These are phyloP conservation scores for Heliopora coerulea DNA, from an alignment of 92 coral and sea anemone species.

Conservation along the genomic window DNA sequence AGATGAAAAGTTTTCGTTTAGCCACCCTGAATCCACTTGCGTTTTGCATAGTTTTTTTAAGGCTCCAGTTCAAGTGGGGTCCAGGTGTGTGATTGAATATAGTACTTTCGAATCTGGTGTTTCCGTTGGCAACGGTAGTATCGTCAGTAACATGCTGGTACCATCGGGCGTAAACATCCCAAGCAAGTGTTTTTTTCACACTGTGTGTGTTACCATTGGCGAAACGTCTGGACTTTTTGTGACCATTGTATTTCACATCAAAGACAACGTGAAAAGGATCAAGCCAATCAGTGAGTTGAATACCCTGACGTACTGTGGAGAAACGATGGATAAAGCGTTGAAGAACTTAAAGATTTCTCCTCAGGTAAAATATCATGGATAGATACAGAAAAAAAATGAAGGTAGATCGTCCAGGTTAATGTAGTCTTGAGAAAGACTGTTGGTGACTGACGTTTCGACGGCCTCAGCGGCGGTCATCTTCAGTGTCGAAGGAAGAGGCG, in stretches of 20 bases:
- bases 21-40: slow-evolving; percentile 56
- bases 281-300: slow-evolving; percentile 57
- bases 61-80: slow-evolving; percentile 60
- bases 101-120: slow-evolving; percentile 65
- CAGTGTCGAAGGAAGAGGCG: no score
- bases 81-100: slow-evolving; percentile 77
- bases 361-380: slow-evolving; percentile 25
- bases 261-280: slow-evolving; percentile 74
- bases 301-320: slow-evolving; percentile 63
- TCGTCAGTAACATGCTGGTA: slow-evolving; percentile 72
- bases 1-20: neutral
- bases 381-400: neutral
- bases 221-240: slow-evolving; percentile 69
- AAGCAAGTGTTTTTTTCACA: slow-evolving; percentile 66
- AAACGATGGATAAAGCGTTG: slow-evolving; percentile 68
- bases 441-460: no score
- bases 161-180: slow-evolving; percentile 72
- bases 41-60: slow-evolving; percentile 70
- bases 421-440: no score
- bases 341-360: slow-evolving; percentile 52
- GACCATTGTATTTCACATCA: slow-evolving; percentile 78
- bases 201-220: slow-evolving; percentile 68
- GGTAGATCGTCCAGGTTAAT: neutral
- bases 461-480: no score
- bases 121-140: slow-evolving; percentile 66